phyloP scores from a whole-genome alignment of 2,113 vertebrate genomes.

The Chrysochloris asiatica region DNA sequence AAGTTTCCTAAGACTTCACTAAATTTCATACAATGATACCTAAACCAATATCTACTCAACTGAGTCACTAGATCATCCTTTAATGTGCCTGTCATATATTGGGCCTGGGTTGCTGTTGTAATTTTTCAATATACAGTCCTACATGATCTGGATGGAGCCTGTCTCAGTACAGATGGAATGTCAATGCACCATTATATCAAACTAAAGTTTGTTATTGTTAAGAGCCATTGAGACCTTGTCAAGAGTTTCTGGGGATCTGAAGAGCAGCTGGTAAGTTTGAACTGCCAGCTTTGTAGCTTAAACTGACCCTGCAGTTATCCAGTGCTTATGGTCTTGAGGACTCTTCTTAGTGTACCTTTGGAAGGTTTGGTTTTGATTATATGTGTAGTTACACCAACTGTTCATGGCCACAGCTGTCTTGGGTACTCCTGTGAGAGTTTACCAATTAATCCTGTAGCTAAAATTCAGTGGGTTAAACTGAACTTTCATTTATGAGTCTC shows the following conservation, averaged over 20 bases:
- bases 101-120: background rate
- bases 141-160: background rate
- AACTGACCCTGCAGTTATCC: too few relatives aligned
- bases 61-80: background rate
- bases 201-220: too few relatives aligned
- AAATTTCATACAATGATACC: fast-evolving
- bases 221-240: too few relatives aligned
- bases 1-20: background rate
- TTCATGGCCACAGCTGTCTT: background rate
- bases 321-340: background rate
- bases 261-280: too few relatives aligned
- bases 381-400: background rate
- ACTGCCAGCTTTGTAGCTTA: too few relatives aligned
- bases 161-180: background rate
- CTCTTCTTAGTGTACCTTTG: background rate
- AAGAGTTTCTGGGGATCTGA: too few relatives aligned
- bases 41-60: background rate
- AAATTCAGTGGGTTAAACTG: slow-evolving; percentile 9
- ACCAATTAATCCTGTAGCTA: slow-evolving; percentile 40
- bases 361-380: slow-evolving; percentile 44
- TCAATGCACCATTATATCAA: background rate
- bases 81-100: background rate
- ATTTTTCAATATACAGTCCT: background rate
- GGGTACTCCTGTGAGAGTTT: background rate
- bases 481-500: slow-evolving; percentile 32